A percentile compares a stretch with the other conserved stretches of the same genome.
These are phyloP conservation scores for Premnoplex brunnescens DNA, from an alignment of 2,797 vertebrate species.

Conservation along the genomic window DNA sequence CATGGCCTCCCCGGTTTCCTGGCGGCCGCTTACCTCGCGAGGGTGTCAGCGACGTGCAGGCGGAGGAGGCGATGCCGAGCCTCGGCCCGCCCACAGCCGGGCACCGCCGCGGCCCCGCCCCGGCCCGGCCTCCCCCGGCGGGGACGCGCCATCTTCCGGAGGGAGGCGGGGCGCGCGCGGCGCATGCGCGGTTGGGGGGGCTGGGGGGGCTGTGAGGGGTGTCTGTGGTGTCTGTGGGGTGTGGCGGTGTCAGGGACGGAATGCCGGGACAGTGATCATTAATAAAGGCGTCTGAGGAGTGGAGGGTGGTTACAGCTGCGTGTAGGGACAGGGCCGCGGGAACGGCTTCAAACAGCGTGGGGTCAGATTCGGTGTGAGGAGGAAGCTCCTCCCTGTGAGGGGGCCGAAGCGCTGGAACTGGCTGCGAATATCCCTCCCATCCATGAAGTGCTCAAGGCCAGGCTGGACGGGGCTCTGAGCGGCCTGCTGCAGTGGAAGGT, in stretches of 20 bases:
- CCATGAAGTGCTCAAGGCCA: not conserved
- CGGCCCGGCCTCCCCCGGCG: not conserved
- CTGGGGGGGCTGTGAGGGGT: too few relatives aligned
- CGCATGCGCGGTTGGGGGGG: not conserved
- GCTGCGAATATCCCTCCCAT: not conserved
- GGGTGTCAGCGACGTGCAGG: not conserved
- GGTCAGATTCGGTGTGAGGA: not conserved
- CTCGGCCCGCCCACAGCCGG: not conserved
- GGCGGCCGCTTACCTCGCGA: not conserved
- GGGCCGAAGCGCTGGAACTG: not conserved
- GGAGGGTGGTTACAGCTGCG: not conserved
- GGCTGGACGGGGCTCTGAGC: not conserved
- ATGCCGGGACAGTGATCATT: accelerated
- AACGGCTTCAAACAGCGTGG: not conserved
- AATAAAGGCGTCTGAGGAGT: accelerated
- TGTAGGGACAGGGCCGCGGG: too few relatives aligned
- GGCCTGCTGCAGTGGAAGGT: not conserved
- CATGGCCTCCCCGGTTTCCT: not conserved
- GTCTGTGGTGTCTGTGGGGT: not conserved
- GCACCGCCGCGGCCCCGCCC: not conserved
- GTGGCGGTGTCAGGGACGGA: accelerated
- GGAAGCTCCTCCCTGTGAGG: not conserved
- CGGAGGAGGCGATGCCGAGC: not conserved
- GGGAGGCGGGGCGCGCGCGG: not conserved
- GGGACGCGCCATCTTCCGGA: not conserved